phyloP scores from a whole-genome alignment of 2,888 invertebrate genomes.

The Salticus scenicus region DNA sequence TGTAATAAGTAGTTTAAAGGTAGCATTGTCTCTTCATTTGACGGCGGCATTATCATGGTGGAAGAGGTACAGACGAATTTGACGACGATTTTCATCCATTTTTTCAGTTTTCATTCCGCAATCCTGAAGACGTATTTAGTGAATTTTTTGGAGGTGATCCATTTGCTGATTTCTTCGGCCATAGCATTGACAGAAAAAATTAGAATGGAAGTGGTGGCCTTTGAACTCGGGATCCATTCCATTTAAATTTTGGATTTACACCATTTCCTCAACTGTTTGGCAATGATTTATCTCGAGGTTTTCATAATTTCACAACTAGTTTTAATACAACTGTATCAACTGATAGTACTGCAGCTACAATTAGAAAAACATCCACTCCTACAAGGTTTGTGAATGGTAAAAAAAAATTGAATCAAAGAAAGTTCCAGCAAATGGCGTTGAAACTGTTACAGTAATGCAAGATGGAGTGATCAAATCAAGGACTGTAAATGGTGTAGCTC shows the following conservation, averaged over 20 bases:
- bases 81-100: constrained; percentile 77
- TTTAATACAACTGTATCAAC: constrained; percentile 51
- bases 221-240: constrained; percentile 56
- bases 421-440: constrained; percentile 94
- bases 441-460: constrained; percentile 96
- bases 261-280: constrained; percentile 48
- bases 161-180: constrained; percentile 55
- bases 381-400: constrained; percentile 96
- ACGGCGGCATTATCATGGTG: constrained; percentile 78
- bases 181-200: constrained; percentile 17
- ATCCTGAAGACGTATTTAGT: constrained; percentile 98
- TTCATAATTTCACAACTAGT: constrained; percentile 37
- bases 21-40: no score
- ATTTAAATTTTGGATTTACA: constrained; percentile 51
- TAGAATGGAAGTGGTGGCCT: constrained; percentile 61
- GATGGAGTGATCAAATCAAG: constrained; percentile 97
- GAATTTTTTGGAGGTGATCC: constrained; percentile 87
- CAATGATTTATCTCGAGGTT: constrained; percentile 38
- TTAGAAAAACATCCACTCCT: constrained; percentile 90
- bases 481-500: constrained; percentile 96
- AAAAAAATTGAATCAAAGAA: constrained; percentile 97
- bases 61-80: constrained; percentile 74
- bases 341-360: constrained; percentile 55
- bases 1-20: no score
- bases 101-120: constrained; percentile 92